Evolutionary conservation across 1,140 invertebrate genomes (phyloP).

Genomic region (Anastatus disparis): DNA sequence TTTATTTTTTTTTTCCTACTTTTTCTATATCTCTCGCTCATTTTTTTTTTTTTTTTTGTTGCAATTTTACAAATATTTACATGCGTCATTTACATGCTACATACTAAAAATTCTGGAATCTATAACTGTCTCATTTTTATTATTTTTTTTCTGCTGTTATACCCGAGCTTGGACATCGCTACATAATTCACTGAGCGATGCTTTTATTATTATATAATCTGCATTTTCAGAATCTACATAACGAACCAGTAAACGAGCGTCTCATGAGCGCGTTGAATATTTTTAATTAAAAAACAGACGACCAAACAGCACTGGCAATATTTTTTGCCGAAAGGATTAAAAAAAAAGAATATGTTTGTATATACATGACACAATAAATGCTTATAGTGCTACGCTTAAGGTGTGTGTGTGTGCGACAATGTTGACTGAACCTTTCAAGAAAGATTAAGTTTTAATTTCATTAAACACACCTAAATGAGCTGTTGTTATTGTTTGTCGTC

Average conservation of each 20-base stretch:
- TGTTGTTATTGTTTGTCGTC: no score
- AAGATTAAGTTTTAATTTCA: constrained; percentile 38
- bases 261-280: not conserved
- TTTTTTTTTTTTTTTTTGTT: no score
- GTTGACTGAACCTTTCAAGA: constrained; percentile 21
- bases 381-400: no score
- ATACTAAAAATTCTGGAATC: no score
- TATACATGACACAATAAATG: no score
- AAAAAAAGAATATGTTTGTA: not conserved
- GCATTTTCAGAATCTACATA: constrained; percentile 29
- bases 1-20: no score
- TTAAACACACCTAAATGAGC: constrained; percentile 22
- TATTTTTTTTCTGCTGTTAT: no score
- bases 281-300: constrained; percentile 37
- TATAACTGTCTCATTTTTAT: no score
- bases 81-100: constrained; percentile 21
- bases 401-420: no score
- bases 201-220: no score
- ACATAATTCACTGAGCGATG: no score
- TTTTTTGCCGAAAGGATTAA: not conserved
- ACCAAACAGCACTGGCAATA: not conserved
- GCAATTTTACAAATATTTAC: not conserved
- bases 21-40: no score
- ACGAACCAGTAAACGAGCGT: constrained; percentile 20
- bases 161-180: not conserved